Base-by-base conservation (phyloP, 1,140 invertebrate genomes). In the Helicoverpa zea region DNA sequence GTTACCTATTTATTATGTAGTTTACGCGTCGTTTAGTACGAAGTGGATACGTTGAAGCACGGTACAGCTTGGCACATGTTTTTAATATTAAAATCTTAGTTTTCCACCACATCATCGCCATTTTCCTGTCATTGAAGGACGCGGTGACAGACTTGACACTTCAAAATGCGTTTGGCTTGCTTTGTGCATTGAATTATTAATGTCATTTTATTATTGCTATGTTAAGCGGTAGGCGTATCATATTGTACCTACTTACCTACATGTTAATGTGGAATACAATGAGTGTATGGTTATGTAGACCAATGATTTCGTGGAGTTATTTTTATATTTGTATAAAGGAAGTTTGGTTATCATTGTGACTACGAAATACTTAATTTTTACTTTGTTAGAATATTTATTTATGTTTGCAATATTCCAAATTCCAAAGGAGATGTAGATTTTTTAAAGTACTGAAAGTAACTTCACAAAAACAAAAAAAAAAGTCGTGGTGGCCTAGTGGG, bases 71-170 rank as follows among this genome's bases (percentile, higher is more conserved):
- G 49, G 66, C 76, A 79, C 81, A 79, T 81, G 77, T 66, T 72
- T 85, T 81, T 74, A 85, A 81, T 83, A 83, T 85, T 83, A 86
- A 87, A 88, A 84, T 81, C 75, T 83, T 80, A 82, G 85, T 88
- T 88, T 89, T 87, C 84, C 84, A 77, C 80, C 81, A 83, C 84
- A 84, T 82, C 77, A 83, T 73, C 82, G 84, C 84, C 86, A 89
- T 90, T 89, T 88, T 90, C 88, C 88, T 89, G 88, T 84, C 85
- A 82, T 61, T 86, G 85, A 84, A 89, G 87, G 85, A 74, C 80
- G 77, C 59, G 52, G 58, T 82, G 81, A 84, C 81, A 82, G 83
- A 83, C 80, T 7, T 82, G 76, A 86, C 84, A 86, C 79, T 77
- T 90, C 82, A 82, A 80, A 89, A 90, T 89, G 86, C 89, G 84